Evolutionary conservation across 2,888 invertebrate species (phyloP).

Genomic region (Spicauda simplicius): DNA sequence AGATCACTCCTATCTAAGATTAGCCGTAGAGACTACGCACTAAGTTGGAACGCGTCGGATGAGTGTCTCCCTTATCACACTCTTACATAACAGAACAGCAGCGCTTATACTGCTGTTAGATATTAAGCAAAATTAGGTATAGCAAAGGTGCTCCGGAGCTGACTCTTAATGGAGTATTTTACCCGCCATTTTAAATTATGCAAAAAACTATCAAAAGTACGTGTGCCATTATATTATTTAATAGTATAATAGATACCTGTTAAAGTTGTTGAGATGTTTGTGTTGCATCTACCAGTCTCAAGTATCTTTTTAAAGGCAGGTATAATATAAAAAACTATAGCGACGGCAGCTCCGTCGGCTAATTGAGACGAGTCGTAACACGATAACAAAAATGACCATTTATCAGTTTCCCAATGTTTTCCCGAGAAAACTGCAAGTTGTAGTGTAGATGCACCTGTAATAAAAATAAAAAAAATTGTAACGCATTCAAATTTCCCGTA

Average conservation of each 20-base stretch:
- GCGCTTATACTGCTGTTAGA: too few relatives aligned
- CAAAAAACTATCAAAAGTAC: too few relatives aligned
- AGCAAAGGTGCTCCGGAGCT: too few relatives aligned
- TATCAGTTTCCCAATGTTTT: constrained; percentile 65
- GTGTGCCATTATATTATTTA: too few relatives aligned
- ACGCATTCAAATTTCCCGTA: not conserved
- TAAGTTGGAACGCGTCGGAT: too few relatives aligned
- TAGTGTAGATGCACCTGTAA: constrained; percentile 74
- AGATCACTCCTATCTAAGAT: too few relatives aligned
- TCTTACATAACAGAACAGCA: too few relatives aligned
- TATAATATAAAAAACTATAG: constrained; percentile 71
- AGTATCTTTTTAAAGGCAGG: constrained; percentile 68
- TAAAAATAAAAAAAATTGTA: not conserved
- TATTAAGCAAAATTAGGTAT: too few relatives aligned
- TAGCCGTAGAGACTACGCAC: too few relatives aligned
- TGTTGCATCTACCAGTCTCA: constrained; percentile 73
- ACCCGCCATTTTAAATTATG: too few relatives aligned
- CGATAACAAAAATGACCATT: constrained; percentile 70
- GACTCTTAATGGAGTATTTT: too few relatives aligned
- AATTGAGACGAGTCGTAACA: constrained; percentile 77
- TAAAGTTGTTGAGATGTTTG: constrained; percentile 72
- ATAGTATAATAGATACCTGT: constrained; percentile 58
- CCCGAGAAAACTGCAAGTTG: constrained; percentile 76
- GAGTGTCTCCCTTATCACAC: too few relatives aligned
- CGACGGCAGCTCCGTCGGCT: constrained; percentile 78